phyloP scores from a whole-genome alignment of 2,888 invertebrate species.

The Luperina nickerlii region DNA sequence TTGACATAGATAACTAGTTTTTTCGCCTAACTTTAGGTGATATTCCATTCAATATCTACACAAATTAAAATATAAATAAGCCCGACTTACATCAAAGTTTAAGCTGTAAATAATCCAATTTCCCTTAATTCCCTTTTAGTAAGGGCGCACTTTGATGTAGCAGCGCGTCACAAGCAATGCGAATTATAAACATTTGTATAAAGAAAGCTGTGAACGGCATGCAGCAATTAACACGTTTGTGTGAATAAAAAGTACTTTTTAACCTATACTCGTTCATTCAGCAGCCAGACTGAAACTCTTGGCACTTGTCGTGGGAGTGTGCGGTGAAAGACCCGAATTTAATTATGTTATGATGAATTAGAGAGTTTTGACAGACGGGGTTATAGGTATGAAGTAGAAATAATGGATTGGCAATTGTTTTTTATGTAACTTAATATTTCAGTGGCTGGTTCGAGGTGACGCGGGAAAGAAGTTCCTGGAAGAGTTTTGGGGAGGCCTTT shows the following conservation, averaged over 20 bases:
- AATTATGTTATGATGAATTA: slow-evolving; percentile 29
- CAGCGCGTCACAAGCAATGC: slow-evolving; percentile 75
- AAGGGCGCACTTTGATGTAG: slow-evolving; percentile 78
- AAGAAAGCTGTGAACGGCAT: slow-evolving; percentile 69
- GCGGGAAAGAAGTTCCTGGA: too few species aligned
- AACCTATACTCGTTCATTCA: slow-evolving; percentile 42
- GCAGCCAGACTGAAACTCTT: slow-evolving; percentile 48
- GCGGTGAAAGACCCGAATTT: slow-evolving; percentile 21
- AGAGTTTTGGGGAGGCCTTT: too few species aligned
- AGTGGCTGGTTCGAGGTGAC: too few species aligned
- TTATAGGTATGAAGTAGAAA: background rate
- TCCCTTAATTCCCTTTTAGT: slow-evolving; percentile 39
- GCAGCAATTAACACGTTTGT: slow-evolving; percentile 72
- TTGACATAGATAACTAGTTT: too few species aligned
- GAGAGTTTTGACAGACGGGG: background rate
- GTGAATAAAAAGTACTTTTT: slow-evolving; percentile 53
- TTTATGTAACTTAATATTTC: background rate
- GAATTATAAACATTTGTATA: slow-evolving; percentile 82
- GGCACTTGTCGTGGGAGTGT: background rate
- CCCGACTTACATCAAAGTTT: background rate
- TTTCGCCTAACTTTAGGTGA: background rate
- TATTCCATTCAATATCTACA: background rate
- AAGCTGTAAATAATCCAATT: slow-evolving; percentile 17
- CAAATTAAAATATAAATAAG: background rate
- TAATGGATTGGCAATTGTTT: background rate